Base-by-base conservation (phyloP, 2,797 vertebrate species). In the Lutra lutra region DNA sequence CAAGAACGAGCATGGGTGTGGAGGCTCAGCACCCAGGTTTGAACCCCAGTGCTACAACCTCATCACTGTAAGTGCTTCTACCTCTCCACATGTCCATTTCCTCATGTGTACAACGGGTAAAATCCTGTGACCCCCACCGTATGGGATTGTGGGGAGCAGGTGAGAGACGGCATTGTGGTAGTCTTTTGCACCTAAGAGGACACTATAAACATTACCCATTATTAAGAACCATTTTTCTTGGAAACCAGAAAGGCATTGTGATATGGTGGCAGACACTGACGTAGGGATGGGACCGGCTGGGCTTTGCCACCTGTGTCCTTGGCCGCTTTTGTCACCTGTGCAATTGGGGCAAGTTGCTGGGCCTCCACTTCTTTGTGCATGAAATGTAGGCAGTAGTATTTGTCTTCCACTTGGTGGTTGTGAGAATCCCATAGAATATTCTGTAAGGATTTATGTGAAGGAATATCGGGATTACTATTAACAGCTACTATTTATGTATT, bases 111-210 rank as follows among this genome's bases (percentile, higher is more conserved):
- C 43, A 75, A 8, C 3, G 1, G 77, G 62, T 72, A 35, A 77
- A 78, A 32, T 27, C 1, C 2, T 21, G n/a, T 25, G n/a, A 29
- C 15, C 2, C n/a, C 48, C 27, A 5, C 54, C 23, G 25, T 58
- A 23, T 0, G 23, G 78, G 18, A 48, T 27, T 32, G n/a, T 48
- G 88, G 56, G 32, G 32, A 23, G 56, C 66, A 12, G 35, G 62
- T 68, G 64, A 60, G 32, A 54, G 27, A 3, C 3, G 12, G 8
- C 1, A 0, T 38, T 0, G 0, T 32, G 18, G 2, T 43, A 29
- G 27, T 48, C 79, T 51, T 89, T n/a, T 46, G 48, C 25, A 8
- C 12, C 0, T 66, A 46, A 48, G 70, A 68, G n/a, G 60, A 60
- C 15, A 2, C 29, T 48, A 0, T 84, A 29, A 32, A 15, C 18